Evolutionary conservation across 2,888 invertebrate genomes (phyloP).

Genomic region (Ormyrus pomaceus): DNA sequence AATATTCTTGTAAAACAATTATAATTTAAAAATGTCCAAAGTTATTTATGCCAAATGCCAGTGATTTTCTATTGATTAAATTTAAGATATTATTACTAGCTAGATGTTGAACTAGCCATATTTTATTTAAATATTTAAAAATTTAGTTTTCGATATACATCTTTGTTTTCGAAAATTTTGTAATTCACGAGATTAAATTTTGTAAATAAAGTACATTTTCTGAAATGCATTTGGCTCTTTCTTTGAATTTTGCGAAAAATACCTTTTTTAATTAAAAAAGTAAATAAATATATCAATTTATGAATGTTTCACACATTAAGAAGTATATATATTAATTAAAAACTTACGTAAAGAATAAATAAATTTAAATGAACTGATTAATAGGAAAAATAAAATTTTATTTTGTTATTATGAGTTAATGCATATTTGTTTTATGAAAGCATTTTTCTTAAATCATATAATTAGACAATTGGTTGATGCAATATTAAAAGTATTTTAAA

Average conservation of each 20-base stretch:
- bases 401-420: too few relatives aligned
- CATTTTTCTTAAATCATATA: too few relatives aligned
- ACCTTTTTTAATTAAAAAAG: constrained; percentile 8
- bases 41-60: constrained; percentile 43
- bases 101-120: background rate
- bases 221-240: constrained; percentile 68
- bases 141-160: constrained; percentile 10
- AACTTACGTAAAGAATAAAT: background rate
- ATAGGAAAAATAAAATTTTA: too few relatives aligned
- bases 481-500: too few relatives aligned
- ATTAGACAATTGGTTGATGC: too few relatives aligned
- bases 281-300: too few relatives aligned
- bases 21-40: too few relatives aligned
- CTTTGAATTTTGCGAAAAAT: constrained; percentile 32
- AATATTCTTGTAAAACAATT: too few relatives aligned
- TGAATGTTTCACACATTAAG: too few relatives aligned
- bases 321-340: too few relatives aligned
- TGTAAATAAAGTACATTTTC: constrained; percentile 68
- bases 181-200: constrained; percentile 57
- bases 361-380: too few relatives aligned
- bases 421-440: too few relatives aligned
- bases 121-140: constrained; percentile 19
- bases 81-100: constrained; percentile 11
- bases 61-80: constrained; percentile 22
- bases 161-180: constrained; percentile 38